Conservation (phyloP, 2,113 vertebrate species). For the Labeo rohita region DNA sequence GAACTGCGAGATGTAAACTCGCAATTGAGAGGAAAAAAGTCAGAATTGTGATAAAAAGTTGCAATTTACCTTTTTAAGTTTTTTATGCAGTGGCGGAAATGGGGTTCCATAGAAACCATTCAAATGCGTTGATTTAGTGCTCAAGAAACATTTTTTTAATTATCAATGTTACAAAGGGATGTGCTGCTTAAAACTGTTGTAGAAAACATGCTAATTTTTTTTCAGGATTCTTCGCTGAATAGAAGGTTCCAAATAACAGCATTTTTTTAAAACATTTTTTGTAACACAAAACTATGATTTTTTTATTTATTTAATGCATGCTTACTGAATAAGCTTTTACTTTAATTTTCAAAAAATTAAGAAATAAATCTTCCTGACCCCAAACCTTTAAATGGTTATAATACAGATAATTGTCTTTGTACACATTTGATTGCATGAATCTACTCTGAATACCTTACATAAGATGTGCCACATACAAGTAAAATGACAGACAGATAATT, state of each 20-base stretch:
- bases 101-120: not conserved
- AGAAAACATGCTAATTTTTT: not conserved
- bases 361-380: not conserved
- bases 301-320: not conserved
- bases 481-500: conserved; percentile 20
- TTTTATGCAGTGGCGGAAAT: no score
- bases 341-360: not conserved
- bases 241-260: not conserved
- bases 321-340: not conserved
- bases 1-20: no score
- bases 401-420: not conserved
- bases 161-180: not conserved
- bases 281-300: not conserved
- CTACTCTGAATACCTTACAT: not conserved
- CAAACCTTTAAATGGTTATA: not conserved
- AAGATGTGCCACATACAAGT: not conserved
- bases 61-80: no score
- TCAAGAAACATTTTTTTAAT: not conserved
- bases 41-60: no score
- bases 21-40: no score
- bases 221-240: not conserved
- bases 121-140: not conserved
- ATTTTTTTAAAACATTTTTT: not conserved
- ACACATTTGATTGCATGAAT: not conserved
- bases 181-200: not conserved